These are phyloP conservation scores for Eilema caniola DNA, from an alignment of 2,888 invertebrate species.

Conservation along the genomic window DNA sequence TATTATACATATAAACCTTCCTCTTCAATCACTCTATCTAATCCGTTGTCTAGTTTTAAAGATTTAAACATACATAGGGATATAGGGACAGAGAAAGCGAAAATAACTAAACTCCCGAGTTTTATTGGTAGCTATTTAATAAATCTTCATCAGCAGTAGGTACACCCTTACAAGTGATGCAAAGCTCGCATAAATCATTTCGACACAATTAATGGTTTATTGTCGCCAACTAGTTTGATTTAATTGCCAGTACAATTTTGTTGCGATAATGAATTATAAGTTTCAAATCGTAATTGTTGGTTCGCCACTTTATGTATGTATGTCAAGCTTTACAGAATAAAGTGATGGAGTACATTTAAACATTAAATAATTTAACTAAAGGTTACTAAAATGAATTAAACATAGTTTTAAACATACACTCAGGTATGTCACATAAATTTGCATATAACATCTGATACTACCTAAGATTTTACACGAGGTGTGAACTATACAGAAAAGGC, in stretches of 20 bases:
- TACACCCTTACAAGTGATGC: slow-evolving; percentile 39
- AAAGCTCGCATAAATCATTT: slow-evolving; percentile 67
- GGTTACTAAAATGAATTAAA: slow-evolving; percentile 16
- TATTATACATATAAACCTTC: too few relatives aligned
- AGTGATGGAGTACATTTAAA: slow-evolving; percentile 8
- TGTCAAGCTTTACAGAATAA: slow-evolving; percentile 34
- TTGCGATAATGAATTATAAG: slow-evolving; percentile 57
- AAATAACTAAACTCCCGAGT: not conserved
- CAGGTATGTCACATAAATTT: not conserved
- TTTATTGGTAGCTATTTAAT: not conserved
- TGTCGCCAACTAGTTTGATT: slow-evolving; percentile 68
- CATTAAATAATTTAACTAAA: slow-evolving; percentile 8
- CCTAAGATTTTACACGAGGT: not conserved
- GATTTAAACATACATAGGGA: too few relatives aligned
- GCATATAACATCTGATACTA: not conserved
- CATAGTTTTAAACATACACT: not conserved
- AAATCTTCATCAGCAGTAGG: not conserved
- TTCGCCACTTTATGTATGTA: slow-evolving; percentile 35
- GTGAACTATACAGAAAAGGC: too few relatives aligned
- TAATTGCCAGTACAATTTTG: slow-evolving; percentile 69
- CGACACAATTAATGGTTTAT: slow-evolving; percentile 75
- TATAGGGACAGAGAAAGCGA: too few relatives aligned
- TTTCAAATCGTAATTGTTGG: slow-evolving; percentile 43
- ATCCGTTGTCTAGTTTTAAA: too few relatives aligned
- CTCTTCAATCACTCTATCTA: too few relatives aligned